Conservation (phyloP, 2,888 invertebrate genomes). For the Plutella xylostella region DNA sequence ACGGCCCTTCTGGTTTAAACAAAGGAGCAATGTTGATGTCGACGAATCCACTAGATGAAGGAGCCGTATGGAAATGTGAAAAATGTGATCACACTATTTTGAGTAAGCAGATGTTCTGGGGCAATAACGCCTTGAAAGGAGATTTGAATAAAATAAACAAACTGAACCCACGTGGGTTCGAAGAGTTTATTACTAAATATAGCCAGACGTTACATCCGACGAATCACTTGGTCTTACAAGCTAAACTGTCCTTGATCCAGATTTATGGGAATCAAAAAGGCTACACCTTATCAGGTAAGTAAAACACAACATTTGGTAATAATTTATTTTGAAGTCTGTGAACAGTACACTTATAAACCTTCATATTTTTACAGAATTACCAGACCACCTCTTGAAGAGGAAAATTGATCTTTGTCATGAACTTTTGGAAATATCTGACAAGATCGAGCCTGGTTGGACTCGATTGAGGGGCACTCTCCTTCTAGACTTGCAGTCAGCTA, state of each 20-base stretch:
- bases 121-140: slow-evolving; percentile 72
- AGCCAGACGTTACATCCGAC: slow-evolving; percentile 73
- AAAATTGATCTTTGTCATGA: slow-evolving; percentile 76
- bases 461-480: slow-evolving; percentile 74
- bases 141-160: slow-evolving; percentile 69
- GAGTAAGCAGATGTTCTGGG: slow-evolving; percentile 71
- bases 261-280: slow-evolving; percentile 74
- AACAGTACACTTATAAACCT: background rate
- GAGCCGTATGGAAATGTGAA: slow-evolving; percentile 74
- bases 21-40: slow-evolving; percentile 67
- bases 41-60: slow-evolving; percentile 69
- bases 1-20: slow-evolving; percentile 42
- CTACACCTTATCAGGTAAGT: slow-evolving; percentile 64
- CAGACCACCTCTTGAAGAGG: slow-evolving; percentile 63
- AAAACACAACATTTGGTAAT: background rate
- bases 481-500: slow-evolving; percentile 73
- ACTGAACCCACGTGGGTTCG: slow-evolving; percentile 63
- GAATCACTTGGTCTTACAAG: slow-evolving; percentile 75
- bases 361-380: slow-evolving; percentile 56
- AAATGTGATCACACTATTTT: slow-evolving; percentile 69
- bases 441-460: slow-evolving; percentile 75
- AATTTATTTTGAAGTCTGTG: background rate
- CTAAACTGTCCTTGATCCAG: slow-evolving; percentile 77
- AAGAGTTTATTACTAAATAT: slow-evolving; percentile 74
- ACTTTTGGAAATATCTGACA: slow-evolving; percentile 72